Conservation (phyloP, 2,113 vertebrate genomes). For the Dipodomys ordii region DNA sequence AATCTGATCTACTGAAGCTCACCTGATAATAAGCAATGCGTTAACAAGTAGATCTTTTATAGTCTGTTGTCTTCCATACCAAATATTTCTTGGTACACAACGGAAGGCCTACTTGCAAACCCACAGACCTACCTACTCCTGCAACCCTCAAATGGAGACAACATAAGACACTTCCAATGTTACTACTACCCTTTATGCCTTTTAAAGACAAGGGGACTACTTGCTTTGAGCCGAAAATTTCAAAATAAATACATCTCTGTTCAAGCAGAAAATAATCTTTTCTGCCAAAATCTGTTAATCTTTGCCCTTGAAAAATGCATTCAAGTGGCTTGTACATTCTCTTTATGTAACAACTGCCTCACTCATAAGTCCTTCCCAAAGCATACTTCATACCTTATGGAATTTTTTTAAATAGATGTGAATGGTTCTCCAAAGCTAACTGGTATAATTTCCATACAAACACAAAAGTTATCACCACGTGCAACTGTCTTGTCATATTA, state of each 20-base stretch:
- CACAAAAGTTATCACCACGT: not conserved
- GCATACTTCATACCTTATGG: not conserved
- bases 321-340: conserved; percentile 16
- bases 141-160: not conserved
- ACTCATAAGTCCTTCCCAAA: not conserved
- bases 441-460: conserved; percentile 17
- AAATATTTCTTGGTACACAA: not conserved
- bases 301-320: conserved; percentile 48
- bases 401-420: not conserved
- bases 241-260: conserved; percentile 21
- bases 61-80: not conserved
- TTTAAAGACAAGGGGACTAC: not conserved
- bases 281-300: conserved; percentile 37
- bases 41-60: not conserved
- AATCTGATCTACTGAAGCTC: not conserved
- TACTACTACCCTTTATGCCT: not conserved
- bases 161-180: too few species aligned
- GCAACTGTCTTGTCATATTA: conserved; percentile 8
- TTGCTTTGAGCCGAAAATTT: conserved; percentile 30
- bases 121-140: not conserved
- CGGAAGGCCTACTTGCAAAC: not conserved
- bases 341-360: not conserved
- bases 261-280: conserved; percentile 52
- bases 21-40: not conserved
- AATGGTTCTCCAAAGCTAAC: conserved; percentile 9